Evolutionary conservation across 2,113 vertebrate genomes (phyloP).

Genomic region (Heloderma charlesbogerti): DNA sequence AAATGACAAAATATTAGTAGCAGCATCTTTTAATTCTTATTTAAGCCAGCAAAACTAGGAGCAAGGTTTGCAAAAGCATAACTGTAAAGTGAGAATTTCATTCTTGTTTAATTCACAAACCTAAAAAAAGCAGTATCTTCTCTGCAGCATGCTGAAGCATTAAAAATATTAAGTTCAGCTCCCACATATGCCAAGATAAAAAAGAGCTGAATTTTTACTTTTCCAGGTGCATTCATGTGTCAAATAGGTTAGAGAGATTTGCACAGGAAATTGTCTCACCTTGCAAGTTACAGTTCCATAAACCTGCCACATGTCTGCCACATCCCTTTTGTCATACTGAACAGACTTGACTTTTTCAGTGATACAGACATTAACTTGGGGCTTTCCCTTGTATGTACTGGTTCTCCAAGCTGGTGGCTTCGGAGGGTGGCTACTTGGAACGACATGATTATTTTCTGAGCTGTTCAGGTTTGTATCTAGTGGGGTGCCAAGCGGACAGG

Average conservation of each 20-base stretch:
- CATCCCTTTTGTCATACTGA: slow-evolving; percentile 87
- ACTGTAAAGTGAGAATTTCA: neutral
- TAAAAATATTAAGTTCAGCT: slow-evolving; percentile 21
- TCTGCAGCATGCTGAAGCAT: neutral
- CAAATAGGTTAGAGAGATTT: slow-evolving; percentile 27
- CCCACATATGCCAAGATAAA: slow-evolving; percentile 19
- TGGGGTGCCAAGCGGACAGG: slow-evolving; percentile 90
- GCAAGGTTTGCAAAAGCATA: slow-evolving; percentile 1
- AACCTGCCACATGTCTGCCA: slow-evolving; percentile 91
- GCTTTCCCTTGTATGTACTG: slow-evolving; percentile 85
- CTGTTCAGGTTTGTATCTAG: slow-evolving; percentile 80
- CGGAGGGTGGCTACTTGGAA: slow-evolving; percentile 74
- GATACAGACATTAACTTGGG: slow-evolving; percentile 86
- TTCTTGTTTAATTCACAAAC: neutral
- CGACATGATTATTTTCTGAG: slow-evolving; percentile 71
- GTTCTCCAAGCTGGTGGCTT: slow-evolving; percentile 92
- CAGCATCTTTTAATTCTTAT: neutral
- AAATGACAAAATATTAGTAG: neutral
- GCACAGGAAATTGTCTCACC: slow-evolving; percentile 76
- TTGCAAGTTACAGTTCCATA: slow-evolving; percentile 91
- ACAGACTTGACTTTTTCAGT: slow-evolving; percentile 90
- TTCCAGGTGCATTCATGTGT: neutral
- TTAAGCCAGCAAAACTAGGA: neutral
- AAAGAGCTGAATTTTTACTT: slow-evolving; percentile 35
- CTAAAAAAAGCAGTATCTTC: neutral